Base-by-base conservation (phyloP, 2,797 vertebrate genomes). In the Silurus lanzhouensis region DNA sequence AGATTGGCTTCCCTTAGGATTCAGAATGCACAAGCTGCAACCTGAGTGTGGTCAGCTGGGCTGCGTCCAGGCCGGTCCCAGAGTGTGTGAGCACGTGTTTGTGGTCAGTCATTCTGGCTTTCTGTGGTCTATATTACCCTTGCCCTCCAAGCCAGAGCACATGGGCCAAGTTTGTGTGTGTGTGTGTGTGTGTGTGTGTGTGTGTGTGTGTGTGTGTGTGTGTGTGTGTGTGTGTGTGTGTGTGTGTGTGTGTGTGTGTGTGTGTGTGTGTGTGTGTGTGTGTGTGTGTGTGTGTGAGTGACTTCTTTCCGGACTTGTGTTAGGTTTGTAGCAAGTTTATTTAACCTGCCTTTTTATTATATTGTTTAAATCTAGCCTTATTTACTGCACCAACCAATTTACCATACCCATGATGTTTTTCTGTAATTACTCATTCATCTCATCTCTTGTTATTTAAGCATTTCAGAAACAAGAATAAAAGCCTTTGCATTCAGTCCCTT, bases 41-140 rank as follows among this genome's bases (percentile, higher is more conserved):
- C 89, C 87, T 88, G 89, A 81, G 57, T 81, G 82, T 86, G 79
- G 84, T 86, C 88, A 88, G 85, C 67, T 76, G 57, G 85, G 83
- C 87, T 79, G 82, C 76, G 88, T 86, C 87, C 87, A 86, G 86
- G 85, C 87, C 82, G 83, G 89, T 84, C 86, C 74, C 6, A 5
- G 60, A 68, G 70, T 46, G 64, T 82, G 66, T 81, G 86, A 71
- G 85, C 55, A 68, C 68, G 61, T 58, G 57, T 88, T 81, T 87
- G 81, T 88, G 83, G 84, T 81, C 57, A 82, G 70, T 72, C 76
- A 48, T 87, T 27, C 81, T 64, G 66, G 86, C 84, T 12, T 10
- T 70, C 63, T 82, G 82, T 57, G 83, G 71, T 71, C 58, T 86
- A 25, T 84, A 83, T 84, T 71, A 84, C 68, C 83, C 17, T 75